A percentile compares a stretch with the other conserved stretches of the same genome.
phyloP scores from a whole-genome alignment of 2,113 vertebrate species.

The Marmota flaviventris region DNA sequence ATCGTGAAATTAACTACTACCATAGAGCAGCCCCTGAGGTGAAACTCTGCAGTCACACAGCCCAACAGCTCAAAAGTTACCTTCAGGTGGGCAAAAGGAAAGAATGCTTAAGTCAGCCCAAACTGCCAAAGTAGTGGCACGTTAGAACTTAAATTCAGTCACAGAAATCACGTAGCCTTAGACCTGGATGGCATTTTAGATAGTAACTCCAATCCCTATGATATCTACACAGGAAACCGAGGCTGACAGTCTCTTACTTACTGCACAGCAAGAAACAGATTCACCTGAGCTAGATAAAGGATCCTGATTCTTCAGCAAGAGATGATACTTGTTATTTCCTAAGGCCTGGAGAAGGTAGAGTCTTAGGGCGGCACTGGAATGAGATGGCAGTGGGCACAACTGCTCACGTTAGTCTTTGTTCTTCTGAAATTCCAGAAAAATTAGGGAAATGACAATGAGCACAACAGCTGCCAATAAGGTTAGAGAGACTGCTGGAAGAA shows the following conservation, averaged over 20 bases:
- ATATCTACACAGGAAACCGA: not conserved
- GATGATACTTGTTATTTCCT: not conserved
- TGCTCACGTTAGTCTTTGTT: not conserved
- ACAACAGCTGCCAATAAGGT: not conserved
- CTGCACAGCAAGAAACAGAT: not conserved
- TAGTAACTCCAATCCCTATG: not conserved
- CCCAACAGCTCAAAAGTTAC: conserved; percentile 40
- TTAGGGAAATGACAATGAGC: not conserved
- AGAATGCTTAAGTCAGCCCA: conserved; percentile 10
- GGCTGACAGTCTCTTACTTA: not conserved
- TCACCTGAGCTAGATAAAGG: too few species aligned
- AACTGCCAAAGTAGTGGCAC: not conserved
- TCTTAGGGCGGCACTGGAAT: not conserved
- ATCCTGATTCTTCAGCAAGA: not conserved
- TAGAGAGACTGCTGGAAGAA: not conserved
- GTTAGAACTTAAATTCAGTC: not conserved
- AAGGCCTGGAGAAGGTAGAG: too few species aligned
- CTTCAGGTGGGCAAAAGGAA: not conserved
- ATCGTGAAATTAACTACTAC: not conserved
- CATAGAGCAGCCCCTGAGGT: not conserved
- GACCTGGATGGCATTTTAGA: not conserved
- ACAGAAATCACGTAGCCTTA: not conserved
- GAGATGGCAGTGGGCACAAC: not conserved
- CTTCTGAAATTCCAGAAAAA: not conserved
- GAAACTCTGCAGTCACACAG: not conserved